These are phyloP conservation scores for Clostera curtula DNA, from an alignment of 2,888 invertebrate genomes.

Conservation along the genomic window DNA sequence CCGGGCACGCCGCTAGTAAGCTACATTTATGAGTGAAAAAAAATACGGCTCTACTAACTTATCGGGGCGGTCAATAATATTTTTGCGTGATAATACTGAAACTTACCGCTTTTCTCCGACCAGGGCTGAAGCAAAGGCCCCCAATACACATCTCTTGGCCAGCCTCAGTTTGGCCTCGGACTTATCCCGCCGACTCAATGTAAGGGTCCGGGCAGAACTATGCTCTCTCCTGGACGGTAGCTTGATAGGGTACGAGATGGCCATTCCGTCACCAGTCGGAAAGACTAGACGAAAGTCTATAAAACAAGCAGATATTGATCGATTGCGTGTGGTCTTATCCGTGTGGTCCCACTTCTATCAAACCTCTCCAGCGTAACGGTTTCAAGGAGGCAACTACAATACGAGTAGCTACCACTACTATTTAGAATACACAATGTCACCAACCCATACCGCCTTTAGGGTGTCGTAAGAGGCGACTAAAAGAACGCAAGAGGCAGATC, in stretches of 20 bases:
- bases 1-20: too few relatives aligned
- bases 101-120: constrained; percentile 43
- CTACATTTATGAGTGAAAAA: too few relatives aligned
- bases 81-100: constrained; percentile 2
- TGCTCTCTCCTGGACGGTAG: constrained; percentile 60
- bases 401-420: too few relatives aligned
- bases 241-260: constrained; percentile 57
- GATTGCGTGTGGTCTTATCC: not conserved
- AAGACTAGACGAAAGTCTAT: constrained; percentile 70
- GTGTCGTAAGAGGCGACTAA: too few relatives aligned
- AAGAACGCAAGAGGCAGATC: too few relatives aligned
- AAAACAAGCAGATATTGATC: constrained; percentile 3
- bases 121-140: constrained; percentile 48
- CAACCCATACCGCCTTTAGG: too few relatives aligned
- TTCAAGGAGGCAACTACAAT: too few relatives aligned
- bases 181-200: constrained; percentile 64
- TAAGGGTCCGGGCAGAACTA: constrained; percentile 58
- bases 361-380: too few relatives aligned
- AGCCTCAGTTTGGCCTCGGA: constrained; percentile 57
- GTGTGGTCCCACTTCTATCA: too few relatives aligned
- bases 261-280: constrained; percentile 60
- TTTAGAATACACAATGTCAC: too few relatives aligned
- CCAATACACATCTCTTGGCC: constrained; percentile 51
- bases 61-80: not conserved
- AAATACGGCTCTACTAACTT: too few relatives aligned